phyloP scores from a whole-genome alignment of 2,888 invertebrate species.

The Xestia sexstrigata region DNA sequence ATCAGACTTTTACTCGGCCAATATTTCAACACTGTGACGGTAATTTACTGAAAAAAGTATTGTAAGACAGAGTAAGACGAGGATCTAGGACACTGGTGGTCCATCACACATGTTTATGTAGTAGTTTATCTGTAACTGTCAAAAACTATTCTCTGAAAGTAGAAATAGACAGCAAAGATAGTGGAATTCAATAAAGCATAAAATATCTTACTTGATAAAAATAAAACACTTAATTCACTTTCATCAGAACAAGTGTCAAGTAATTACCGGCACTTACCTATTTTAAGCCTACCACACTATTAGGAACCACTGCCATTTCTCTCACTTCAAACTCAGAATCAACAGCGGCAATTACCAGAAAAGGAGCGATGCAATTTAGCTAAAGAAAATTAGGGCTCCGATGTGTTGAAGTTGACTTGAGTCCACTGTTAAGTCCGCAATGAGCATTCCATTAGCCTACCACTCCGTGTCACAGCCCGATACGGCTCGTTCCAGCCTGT shows the following conservation, averaged over 20 bases:
- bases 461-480: constrained; percentile 36
- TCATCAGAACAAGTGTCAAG: neutral
- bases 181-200: no score
- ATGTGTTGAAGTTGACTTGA: neutral
- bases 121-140: neutral
- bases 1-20: neutral
- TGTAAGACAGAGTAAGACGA: neutral
- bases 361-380: neutral
- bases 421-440: neutral
- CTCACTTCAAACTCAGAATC: neutral
- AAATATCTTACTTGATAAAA: neutral
- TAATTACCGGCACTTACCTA: neutral
- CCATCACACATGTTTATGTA: no score
- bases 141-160: neutral
- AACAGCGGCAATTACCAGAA: neutral
- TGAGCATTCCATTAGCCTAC: constrained; percentile 23
- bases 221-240: neutral
- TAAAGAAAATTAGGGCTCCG: neutral
- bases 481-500: constrained; percentile 46
- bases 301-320: neutral
- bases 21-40: neutral
- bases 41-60: no score
- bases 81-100: neutral
- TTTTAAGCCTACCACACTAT: neutral
- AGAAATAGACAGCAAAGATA: neutral